phyloP scores from a whole-genome alignment of 2,113 vertebrate species.

The Oreotrochilus melanogaster region DNA sequence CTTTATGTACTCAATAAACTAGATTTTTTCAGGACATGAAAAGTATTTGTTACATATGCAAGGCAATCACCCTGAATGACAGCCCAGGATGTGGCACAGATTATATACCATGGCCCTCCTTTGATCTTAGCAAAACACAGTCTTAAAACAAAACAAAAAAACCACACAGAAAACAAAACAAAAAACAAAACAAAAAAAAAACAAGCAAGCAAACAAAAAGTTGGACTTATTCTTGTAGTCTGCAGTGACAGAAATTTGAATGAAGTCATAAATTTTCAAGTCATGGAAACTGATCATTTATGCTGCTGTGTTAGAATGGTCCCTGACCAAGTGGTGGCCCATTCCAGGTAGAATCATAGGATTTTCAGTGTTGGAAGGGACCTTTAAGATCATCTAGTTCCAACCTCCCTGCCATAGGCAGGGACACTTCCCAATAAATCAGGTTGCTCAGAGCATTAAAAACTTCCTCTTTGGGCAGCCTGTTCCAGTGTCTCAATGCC shows the following conservation, averaged over 20 bases:
- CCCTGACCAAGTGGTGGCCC: too few species aligned
- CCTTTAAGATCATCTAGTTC: too few species aligned
- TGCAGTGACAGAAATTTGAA: neutral
- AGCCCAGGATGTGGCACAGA: neutral
- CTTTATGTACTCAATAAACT: neutral
- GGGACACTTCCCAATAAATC: too few species aligned
- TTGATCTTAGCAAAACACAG: neutral
- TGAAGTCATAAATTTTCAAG: neutral
- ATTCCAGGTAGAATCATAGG: neutral
- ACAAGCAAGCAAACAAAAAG: accelerated
- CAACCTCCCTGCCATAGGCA: too few species aligned
- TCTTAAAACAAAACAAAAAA: too few species aligned
- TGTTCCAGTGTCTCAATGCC: too few species aligned
- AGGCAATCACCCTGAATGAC: neutral
- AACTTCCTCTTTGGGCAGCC: too few species aligned
- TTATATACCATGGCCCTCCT: neutral
- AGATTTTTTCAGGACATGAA: neutral
- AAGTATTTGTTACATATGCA: neutral
- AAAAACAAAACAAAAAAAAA: neutral
- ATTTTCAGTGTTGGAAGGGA: too few species aligned
- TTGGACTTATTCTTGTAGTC: neutral
- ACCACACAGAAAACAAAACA: too few species aligned
- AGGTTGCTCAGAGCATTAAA: too few species aligned
- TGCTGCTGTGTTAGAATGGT: neutral
- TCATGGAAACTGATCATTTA: neutral